Base-by-base conservation (phyloP, 2,113 vertebrate genomes). In the Prinia subflava region DNA sequence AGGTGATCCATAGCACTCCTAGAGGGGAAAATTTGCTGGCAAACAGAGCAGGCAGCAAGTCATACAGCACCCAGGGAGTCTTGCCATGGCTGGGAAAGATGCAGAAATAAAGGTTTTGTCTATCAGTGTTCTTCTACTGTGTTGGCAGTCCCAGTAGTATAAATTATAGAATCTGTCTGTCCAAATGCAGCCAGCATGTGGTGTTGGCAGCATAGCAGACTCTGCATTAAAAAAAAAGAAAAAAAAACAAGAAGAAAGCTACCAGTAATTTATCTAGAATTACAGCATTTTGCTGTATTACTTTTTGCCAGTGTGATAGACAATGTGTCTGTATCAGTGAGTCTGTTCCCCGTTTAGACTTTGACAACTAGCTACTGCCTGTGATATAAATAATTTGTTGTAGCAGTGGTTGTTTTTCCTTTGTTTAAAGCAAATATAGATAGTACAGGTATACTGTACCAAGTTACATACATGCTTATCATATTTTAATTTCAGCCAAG, bases 1-100 rank as follows among this genome's bases (percentile, higher is more conserved):
- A 96, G 97, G 97, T 97, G 95, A 97, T 96, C 64, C 89, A 73
- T 89, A 55, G 71, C 37, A 25, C 39, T 67, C 86, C 76, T 85
- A 70, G 69, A 88, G 87, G 91, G 86, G n/a, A 70, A 91, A 94
- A 65, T 75, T 59, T 91, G 76, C 83, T 83, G 85, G 76, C 87
- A 90, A 91, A 57, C n/a, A 33, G 79, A 81, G 67, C 60, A 81
- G 83, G 56, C 16, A 2, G 75, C 50, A 59, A 80, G 60, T 59
- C 63, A 24, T 27, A 23, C 30, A 31, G 63, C 47, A 52, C 59
- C 59, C 30, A 23, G 68, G 67, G 75, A 87, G 88, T 35, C 56
- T 82, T 17, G 0, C 59, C 42, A 49, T 0, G 9, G 21, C 55
- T 77, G 71, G 52, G 39, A 92, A 56, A 47, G 39, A 83, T 20